These are phyloP conservation scores for Agrypnia vestita DNA, from an alignment of 1,140 invertebrate genomes.

Conservation along the genomic window DNA sequence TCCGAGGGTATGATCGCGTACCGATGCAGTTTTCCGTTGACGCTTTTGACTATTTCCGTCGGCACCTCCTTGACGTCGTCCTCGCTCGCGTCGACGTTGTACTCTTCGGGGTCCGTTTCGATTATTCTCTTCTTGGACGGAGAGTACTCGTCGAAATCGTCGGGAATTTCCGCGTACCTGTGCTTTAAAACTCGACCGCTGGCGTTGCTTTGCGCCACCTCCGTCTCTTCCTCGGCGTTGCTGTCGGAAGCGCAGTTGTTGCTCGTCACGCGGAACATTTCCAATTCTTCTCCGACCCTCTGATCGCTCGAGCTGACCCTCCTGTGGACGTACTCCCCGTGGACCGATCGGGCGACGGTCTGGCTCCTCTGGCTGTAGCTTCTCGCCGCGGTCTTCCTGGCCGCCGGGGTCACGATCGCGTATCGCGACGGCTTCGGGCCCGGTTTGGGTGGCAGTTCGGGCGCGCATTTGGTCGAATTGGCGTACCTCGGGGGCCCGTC, in stretches of 20 bases:
- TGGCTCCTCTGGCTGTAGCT: slow-evolving; percentile 4
- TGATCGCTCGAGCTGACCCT: slow-evolving; percentile 4
- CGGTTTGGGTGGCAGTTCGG: slow-evolving; percentile 51
- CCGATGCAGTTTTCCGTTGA: slow-evolving; percentile 74
- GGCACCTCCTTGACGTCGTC: slow-evolving; percentile 74
- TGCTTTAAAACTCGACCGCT: slow-evolving; percentile 54
- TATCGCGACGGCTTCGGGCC: slow-evolving; percentile 52
- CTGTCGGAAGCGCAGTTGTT: slow-evolving; percentile 62
- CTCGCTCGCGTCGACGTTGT: slow-evolving; percentile 75
- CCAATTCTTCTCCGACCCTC: slow-evolving; percentile 65
- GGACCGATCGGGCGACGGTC: background rate
- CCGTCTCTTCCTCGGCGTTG: slow-evolving; percentile 62
- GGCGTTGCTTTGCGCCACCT: slow-evolving; percentile 60
- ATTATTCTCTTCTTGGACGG: slow-evolving; percentile 74
- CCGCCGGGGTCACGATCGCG: background rate
- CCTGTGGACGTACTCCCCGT: slow-evolving; percentile 1
- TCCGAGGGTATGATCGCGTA: slow-evolving; percentile 77
- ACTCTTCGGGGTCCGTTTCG: slow-evolving; percentile 74
- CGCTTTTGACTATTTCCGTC: slow-evolving; percentile 76
- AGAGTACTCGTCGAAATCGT: slow-evolving; percentile 74
- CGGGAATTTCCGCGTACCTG: slow-evolving; percentile 73
- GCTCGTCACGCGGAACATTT: slow-evolving; percentile 46
- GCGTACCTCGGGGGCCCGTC: slow-evolving; percentile 49
- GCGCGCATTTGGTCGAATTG: slow-evolving; percentile 23
- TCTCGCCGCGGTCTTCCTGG: background rate